These are phyloP conservation scores for Aeoliscus strigatus DNA, from an alignment of 2,797 vertebrate genomes.

Conservation along the genomic window DNA sequence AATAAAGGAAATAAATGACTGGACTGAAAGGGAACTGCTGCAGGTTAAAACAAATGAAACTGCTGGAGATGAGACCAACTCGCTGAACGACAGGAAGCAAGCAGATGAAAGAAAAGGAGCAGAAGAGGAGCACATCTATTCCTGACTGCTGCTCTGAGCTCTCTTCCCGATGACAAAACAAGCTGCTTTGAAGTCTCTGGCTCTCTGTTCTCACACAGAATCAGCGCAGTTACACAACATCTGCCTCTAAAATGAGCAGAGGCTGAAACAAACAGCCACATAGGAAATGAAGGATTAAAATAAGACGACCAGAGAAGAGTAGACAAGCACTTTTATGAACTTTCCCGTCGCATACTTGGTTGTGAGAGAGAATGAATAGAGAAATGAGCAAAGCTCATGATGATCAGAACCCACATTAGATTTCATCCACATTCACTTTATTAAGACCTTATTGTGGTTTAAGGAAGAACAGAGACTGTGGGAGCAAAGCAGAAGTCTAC, in stretches of 20 bases:
- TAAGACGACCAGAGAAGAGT: slow-evolving; percentile 16
- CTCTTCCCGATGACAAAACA: slow-evolving; percentile 45
- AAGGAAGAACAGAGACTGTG: no score
- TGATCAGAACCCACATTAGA: no score
- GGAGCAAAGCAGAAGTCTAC: no score
- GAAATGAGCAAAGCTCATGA: no score
- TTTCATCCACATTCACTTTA: no score
- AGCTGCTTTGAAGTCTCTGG: slow-evolving; percentile 57
- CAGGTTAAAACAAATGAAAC: slow-evolving; percentile 9
- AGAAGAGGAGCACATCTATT: slow-evolving; percentile 43
- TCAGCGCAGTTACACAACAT: slow-evolving; percentile 50
- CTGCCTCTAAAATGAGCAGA: slow-evolving; percentile 27
- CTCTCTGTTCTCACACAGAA: slow-evolving; percentile 27
- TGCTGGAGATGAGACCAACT: slow-evolving; percentile 20
- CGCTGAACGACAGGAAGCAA: slow-evolving; percentile 22
- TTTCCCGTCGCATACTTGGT: no score
- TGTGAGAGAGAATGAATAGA: no score
- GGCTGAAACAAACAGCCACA: slow-evolving; percentile 24
- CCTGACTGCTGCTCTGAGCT: slow-evolving; percentile 50
- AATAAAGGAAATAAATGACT: background rate
- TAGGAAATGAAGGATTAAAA: slow-evolving; percentile 10
- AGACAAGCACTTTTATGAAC: slow-evolving; percentile 17
- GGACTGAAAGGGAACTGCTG: background rate
- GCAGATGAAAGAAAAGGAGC: slow-evolving; percentile 19
- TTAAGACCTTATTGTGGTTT: no score